Evolutionary conservation across 2,888 invertebrate genomes (phyloP).

Genomic region (Eubasilissa splendida): DNA sequence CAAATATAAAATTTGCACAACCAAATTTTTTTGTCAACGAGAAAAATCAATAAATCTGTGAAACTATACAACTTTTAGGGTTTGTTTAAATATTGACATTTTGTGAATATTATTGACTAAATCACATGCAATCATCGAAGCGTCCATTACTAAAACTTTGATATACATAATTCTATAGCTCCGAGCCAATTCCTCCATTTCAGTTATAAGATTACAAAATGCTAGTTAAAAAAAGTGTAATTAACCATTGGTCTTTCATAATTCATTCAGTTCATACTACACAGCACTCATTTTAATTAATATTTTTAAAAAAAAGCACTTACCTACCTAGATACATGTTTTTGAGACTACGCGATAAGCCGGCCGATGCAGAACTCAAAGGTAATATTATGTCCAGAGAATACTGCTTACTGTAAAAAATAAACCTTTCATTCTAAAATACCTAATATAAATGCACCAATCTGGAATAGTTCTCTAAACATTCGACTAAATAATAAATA

Average conservation of each 20-base stretch:
- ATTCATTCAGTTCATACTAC: conserved; percentile 36
- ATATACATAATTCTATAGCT: conserved; percentile 34
- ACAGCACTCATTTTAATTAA: conserved; percentile 25
- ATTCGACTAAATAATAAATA: conserved; percentile 41
- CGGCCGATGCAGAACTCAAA: conserved; percentile 36
- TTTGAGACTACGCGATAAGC: conserved; percentile 39
- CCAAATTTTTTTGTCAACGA: too few relatives aligned
- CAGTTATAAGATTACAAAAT: conserved; percentile 38
- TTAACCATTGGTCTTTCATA: conserved; percentile 39
- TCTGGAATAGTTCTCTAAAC: conserved; percentile 41
- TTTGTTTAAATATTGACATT: not conserved
- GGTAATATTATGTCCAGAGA: conserved; percentile 35
- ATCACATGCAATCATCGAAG: conserved; percentile 53
- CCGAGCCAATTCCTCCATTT: conserved; percentile 45
- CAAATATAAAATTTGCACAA: too few relatives aligned
- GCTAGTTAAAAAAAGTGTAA: conserved; percentile 36
- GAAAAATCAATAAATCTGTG: too few relatives aligned
- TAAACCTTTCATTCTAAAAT: conserved; percentile 23
- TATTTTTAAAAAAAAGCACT: conserved; percentile 21
- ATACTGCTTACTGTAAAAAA: conserved; percentile 28
- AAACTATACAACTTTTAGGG: too few relatives aligned
- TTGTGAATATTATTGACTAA: conserved; percentile 52
- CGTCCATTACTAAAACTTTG: conserved; percentile 16
- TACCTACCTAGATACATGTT: conserved; percentile 34
- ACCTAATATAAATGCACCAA: conserved; percentile 49